Percentiles rank a stretch among this genome's conserved stretches.
phyloP scores from a whole-genome alignment of 2,797 vertebrate genomes.

The Glyptemys insculpta region DNA sequence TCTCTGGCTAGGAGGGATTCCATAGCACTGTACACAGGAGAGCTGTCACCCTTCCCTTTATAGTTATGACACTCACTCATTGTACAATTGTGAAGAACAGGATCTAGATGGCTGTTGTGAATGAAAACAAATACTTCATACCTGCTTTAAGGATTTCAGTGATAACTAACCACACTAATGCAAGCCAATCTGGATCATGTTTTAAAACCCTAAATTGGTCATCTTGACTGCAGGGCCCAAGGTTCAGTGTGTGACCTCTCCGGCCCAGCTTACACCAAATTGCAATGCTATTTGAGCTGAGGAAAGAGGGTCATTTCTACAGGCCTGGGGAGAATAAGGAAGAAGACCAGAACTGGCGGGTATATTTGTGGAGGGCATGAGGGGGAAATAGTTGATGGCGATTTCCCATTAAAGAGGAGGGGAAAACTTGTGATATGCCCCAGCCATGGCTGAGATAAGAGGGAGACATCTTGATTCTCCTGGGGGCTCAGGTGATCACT shows the following conservation, averaged over 20 bases:
- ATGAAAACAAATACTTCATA: not conserved
- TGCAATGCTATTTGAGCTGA: fast-evolving
- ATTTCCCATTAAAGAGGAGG: not conserved
- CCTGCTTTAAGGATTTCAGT: not conserved
- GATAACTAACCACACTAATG: too few relatives aligned
- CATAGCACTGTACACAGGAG: too few relatives aligned
- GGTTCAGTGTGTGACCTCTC: not conserved
- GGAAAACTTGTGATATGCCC: not conserved
- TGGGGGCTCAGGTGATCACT: not conserved
- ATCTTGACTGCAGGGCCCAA: not conserved
- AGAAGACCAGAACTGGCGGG: not conserved
- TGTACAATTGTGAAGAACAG: not conserved
- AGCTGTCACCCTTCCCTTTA: too few relatives aligned
- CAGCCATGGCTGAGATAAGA: not conserved
- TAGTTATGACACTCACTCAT: too few relatives aligned
- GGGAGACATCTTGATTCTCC: not conserved
- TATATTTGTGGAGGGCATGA: not conserved
- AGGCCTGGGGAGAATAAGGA: not conserved
- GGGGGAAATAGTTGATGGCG: fast-evolving
- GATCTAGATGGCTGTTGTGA: not conserved
- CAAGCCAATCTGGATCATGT: not conserved
- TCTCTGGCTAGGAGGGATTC: too few relatives aligned
- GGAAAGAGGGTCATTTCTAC: not conserved
- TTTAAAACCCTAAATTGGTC: not conserved
- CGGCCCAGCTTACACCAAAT: not conserved